phyloP scores from a whole-genome alignment of 64 coral and sea anemone species.

The Montipora efflorescens region DNA sequence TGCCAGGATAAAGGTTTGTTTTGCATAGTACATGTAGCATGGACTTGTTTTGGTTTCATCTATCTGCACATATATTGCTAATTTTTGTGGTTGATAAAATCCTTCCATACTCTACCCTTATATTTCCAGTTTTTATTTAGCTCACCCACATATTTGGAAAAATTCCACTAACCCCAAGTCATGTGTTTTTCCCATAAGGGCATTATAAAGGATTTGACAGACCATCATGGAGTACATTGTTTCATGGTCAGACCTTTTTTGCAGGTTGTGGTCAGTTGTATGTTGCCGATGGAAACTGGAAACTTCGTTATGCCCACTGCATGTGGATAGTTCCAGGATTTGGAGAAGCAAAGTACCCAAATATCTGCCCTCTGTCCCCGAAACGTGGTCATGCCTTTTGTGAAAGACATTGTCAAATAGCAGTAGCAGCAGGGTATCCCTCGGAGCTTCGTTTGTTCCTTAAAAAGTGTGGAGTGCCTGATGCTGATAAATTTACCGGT shows the following conservation, averaged over 20 bases:
- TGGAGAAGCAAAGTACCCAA: constrained; percentile 31
- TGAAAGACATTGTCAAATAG: constrained; percentile 6
- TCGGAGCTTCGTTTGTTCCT: constrained; percentile 7
- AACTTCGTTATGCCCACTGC: not conserved
- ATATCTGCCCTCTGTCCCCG: constrained; percentile 35
- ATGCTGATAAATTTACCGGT: not conserved
- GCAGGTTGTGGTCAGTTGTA: not conserved
- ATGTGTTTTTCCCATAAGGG: too few relatives aligned
- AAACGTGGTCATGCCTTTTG: constrained; percentile 20
- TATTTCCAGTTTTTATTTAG: too few relatives aligned
- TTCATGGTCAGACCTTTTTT: not conserved
- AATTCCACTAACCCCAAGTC: too few relatives aligned
- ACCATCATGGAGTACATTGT: too few relatives aligned
- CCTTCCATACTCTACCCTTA: too few relatives aligned
- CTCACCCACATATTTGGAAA: too few relatives aligned
- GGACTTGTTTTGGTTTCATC: too few relatives aligned
- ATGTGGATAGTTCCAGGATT: constrained; percentile 16
- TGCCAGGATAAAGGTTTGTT: too few relatives aligned
- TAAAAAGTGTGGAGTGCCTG: not conserved
- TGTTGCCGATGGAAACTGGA: constrained; percentile 30
- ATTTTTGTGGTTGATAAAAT: too few relatives aligned
- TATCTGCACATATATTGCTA: too few relatives aligned
- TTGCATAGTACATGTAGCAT: too few relatives aligned
- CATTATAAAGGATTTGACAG: too few relatives aligned
- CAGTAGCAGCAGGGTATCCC: not conserved